Conservation (phyloP, 92 coral and sea anemone genomes). For the Zoanthus solanderi region DNA sequence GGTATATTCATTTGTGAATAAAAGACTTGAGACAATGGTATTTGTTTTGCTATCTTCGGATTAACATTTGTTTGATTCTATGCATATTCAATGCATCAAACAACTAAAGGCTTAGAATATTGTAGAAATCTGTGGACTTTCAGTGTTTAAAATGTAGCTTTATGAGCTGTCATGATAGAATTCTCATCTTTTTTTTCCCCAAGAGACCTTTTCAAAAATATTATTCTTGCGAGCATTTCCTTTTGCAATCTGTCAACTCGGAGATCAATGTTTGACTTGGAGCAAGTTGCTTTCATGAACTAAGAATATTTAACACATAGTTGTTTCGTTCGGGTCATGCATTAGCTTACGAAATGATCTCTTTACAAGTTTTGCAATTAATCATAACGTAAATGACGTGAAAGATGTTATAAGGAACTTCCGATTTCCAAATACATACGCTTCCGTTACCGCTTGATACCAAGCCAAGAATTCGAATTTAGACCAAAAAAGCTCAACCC, state of each 20-base stretch:
- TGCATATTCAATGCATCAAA: constrained; percentile 64
- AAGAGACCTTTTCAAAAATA: constrained; percentile 25
- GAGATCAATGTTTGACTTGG: not conserved
- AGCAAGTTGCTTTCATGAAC: not conserved
- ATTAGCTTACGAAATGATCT: not conserved
- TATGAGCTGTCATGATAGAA: not conserved
- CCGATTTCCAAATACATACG: constrained; percentile 11
- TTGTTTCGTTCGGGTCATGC: not conserved
- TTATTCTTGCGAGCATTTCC: constrained; percentile 20
- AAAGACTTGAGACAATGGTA: constrained; percentile 79
- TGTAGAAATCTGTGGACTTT: not conserved
- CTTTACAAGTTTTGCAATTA: not conserved
- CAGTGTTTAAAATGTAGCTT: not conserved
- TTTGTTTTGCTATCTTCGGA: constrained; percentile 73
- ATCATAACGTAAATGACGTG: not conserved
- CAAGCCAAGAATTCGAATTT: constrained; percentile 13
- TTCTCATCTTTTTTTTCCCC: not conserved
- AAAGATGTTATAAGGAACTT: constrained; percentile 5
- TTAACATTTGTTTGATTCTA: constrained; percentile 77
- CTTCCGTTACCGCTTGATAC: constrained; percentile 37
- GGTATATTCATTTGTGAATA: constrained; percentile 81
- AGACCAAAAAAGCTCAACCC: not conserved
- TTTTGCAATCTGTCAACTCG: constrained; percentile 3
- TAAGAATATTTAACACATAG: not conserved
- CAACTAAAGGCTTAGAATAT: not conserved